These are phyloP conservation scores for Corythoichthys haematopterus DNA, from an alignment of 2,113 vertebrate genomes.

Conservation along the genomic window DNA sequence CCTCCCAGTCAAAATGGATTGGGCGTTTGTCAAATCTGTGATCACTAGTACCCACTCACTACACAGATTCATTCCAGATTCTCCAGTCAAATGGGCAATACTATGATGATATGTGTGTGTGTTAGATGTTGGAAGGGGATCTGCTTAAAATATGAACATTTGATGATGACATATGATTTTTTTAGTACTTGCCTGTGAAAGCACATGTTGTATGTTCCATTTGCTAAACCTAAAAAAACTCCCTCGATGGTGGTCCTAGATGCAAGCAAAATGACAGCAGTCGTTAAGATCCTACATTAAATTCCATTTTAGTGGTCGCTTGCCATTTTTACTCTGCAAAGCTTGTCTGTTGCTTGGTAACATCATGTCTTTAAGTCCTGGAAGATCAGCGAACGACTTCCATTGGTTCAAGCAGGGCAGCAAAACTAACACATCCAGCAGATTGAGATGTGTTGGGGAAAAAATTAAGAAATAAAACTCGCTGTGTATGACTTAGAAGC, in stretches of 20 bases:
- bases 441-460: neutral
- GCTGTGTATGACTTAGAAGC: neutral
- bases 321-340: neutral
- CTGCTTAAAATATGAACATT: neutral
- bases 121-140: neutral
- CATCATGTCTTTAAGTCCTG: neutral
- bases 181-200: neutral
- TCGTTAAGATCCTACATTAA: neutral
- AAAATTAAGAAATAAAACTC: neutral
- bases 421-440: neutral
- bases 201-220: neutral
- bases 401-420: neutral
- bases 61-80: neutral
- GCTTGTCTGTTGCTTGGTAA: neutral
- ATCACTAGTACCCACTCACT: too few species aligned
- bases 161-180: neutral
- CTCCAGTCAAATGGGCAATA: neutral
- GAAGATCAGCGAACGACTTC: neutral
- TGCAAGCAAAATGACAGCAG: neutral
- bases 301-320: neutral
- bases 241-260: neutral
- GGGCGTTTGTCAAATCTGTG: too few species aligned
- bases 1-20: too few species aligned
- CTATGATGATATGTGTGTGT: neutral
- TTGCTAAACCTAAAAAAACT: neutral